Evolutionary conservation across 1,140 invertebrate genomes (phyloP), one percentile per base, ranked within the genome.

Genomic region (Eubasilissa regina): DNA sequence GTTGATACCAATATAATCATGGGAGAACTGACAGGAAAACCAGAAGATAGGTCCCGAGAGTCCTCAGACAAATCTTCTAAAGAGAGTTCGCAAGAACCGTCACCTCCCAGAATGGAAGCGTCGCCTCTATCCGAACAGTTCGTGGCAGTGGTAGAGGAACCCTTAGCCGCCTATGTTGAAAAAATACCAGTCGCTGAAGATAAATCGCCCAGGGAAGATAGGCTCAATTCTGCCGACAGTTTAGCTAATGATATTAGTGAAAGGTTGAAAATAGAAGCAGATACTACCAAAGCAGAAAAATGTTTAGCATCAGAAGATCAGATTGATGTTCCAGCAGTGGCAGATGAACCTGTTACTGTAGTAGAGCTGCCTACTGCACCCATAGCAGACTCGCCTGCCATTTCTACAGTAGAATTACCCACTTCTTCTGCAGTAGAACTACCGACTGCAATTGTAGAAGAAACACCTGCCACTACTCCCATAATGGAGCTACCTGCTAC

Each of bases 1-100:
- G 66, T n/a, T 47, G 66, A 70, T 47, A 13, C 45, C 15, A 70
- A 9, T 15, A 9, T 12, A 3, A 21, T 21, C n/a, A n/a, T 44
- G n/a, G 66, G 43, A 70, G 66, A 70, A 17, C 43, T 25, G 15
- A 70, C 45, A 48, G 45, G 15, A 11, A 64, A 70, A 19, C 47
- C 51, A 4, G 51, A 73, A 25, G 70, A 53, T 17, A 73, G 51
- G 55, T 56, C 53, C 13, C 13, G 55, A 0, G 53, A 58, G 43
- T 12, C 25, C 17, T 75, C 73, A n/a, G 43, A 60, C 15, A 60
- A 45, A 43, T 75, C 73, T 10, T 73, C 70, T 13, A 75, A 75
- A 19, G 73, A 75, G 15, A 60, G 70, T 44, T 73, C 70, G n/a
- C 15, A 15, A 21, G 70, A 73, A 25, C 48, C 70, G 21, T 45